Evolutionary conservation across 2,113 vertebrate species (phyloP), one percentile per base, ranked within the genome.

Genomic region (Pangasianodon hypophthalmus): DNA sequence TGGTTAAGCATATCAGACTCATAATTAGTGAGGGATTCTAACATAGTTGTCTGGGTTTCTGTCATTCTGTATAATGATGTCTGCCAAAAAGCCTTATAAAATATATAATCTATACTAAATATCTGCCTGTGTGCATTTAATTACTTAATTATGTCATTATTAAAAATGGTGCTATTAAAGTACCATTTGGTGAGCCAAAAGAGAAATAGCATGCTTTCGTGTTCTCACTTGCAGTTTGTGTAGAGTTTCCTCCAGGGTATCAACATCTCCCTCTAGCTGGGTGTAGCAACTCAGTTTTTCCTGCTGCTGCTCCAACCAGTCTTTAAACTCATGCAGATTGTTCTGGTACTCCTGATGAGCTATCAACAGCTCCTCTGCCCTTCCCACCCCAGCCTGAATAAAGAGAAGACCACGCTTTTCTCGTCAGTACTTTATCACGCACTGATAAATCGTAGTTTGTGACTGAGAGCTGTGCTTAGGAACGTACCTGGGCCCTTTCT

Each of bases 291-390:
- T 95, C 67, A 99, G 96, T 67, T 95, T 96, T 77, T 97, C 97
- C 92, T 97, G 97, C 88, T 99, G 97, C 90, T 97, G 96, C 87
- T 96, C 97, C 93, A 99, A 91, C 98, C 98, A 99, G 85, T 96
- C 94, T 93, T 99, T 98, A 96, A 99, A 99, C n/a, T 95, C 93
- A 84, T 98, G 97, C 37, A 99, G 91, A 29, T 96, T 96, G 87
- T 95, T 95, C 94, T 99, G 98, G 92, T 99, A 99, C 24, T 97
- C 97, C 91, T 98, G 97, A 92, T 99, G 98, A 81, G 97, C 95
- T 80, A 94, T 94, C 71, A 99, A 96, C 48, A 97, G 92, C 89
- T 96, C 96, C 94, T 99, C 98, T 62, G 96, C 96, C 93, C 97
- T 98, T 71, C 92, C 93, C 85, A 98, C 97, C 8, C 96, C 95